Percentiles rank a stretch among this genome's conserved stretches.
phyloP scores from a whole-genome alignment of 2,888 invertebrate genomes.

The Nycteola revayana region DNA sequence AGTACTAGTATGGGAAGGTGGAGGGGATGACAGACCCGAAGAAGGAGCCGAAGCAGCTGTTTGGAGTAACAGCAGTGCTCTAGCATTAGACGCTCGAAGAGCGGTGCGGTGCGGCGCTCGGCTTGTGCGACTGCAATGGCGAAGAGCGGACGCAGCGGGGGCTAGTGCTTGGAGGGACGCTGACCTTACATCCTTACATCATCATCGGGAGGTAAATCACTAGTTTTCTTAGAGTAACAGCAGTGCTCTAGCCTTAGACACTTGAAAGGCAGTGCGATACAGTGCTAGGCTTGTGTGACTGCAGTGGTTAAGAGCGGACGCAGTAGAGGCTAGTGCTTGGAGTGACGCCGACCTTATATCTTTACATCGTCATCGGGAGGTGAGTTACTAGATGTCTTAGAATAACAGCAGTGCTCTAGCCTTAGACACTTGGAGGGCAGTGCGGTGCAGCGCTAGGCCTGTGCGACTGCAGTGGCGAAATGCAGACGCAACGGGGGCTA shows the following conservation, averaged over 20 bases:
- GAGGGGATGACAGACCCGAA: slow-evolving; percentile 56
- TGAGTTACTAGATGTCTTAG: too few species aligned
- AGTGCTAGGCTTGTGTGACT: slow-evolving; percentile 68
- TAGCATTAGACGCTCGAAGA: slow-evolving; percentile 69
- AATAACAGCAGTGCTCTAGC: slow-evolving; percentile 74
- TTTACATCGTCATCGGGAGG: slow-evolving; percentile 71
- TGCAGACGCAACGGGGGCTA: slow-evolving; percentile 50
- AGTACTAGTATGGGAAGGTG: slow-evolving; percentile 76
- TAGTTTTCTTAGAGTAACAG: slow-evolving; percentile 80
- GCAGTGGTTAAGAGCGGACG: slow-evolving; percentile 70
- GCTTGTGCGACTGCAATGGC: slow-evolving; percentile 71
- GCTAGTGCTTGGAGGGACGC: slow-evolving; percentile 68
- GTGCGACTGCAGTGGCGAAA: slow-evolving; percentile 72
- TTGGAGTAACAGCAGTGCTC: slow-evolving; percentile 75
- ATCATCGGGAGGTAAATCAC: slow-evolving; percentile 67
- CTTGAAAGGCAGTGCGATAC: slow-evolving; percentile 68
- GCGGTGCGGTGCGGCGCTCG: slow-evolving; percentile 72
- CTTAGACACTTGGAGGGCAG: slow-evolving; percentile 68
- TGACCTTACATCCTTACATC: slow-evolving; percentile 67
- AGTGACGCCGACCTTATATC: slow-evolving; percentile 71
- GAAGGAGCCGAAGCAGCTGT: slow-evolving; percentile 68
- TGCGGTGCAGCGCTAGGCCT: slow-evolving; percentile 69
- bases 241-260: slow-evolving; percentile 68
- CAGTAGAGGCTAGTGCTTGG: slow-evolving; percentile 53
- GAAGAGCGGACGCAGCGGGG: slow-evolving; percentile 54